Evolutionary conservation across 2,113 vertebrate species (phyloP).

Genomic region (Oncorhynchus nerka): DNA sequence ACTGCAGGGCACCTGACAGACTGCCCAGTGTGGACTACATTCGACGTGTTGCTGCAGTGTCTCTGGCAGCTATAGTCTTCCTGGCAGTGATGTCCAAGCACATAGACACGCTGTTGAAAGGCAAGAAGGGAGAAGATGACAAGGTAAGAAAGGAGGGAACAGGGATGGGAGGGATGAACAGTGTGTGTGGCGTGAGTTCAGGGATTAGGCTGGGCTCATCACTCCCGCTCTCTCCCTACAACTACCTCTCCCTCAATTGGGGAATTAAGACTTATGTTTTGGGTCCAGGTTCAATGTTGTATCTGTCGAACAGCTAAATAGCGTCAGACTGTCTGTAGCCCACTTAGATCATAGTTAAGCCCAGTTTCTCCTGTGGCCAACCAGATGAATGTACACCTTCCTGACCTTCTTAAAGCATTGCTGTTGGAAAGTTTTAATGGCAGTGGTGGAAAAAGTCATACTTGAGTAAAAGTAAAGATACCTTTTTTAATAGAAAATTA

Average conservation of each 20-base stretch:
- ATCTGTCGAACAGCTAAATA: background rate
- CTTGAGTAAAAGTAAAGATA: no score
- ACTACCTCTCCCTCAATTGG: slow-evolving; percentile 25
- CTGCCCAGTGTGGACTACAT: slow-evolving; percentile 35
- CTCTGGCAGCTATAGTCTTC: background rate
- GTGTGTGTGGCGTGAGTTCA: background rate
- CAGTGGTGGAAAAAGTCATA: no score
- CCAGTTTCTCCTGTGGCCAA: background rate
- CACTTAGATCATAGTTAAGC: background rate
- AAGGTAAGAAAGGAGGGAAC: slow-evolving; percentile 48
- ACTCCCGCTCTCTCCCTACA: slow-evolving; percentile 28
- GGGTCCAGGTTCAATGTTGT: slow-evolving; percentile 13
- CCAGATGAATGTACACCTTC: background rate
- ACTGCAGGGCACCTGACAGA: slow-evolving; percentile 12
- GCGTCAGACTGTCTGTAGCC: background rate
- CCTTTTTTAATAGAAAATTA: no score
- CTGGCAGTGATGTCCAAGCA: slow-evolving; percentile 39
- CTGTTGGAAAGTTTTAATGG: background rate
- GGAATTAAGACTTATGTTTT: slow-evolving; percentile 32
- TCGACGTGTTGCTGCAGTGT: slow-evolving; percentile 15
- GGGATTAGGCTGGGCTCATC: slow-evolving; percentile 50
- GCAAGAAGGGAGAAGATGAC: slow-evolving; percentile 50
- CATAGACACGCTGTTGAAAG: slow-evolving; percentile 50
- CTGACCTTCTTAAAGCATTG: background rate
- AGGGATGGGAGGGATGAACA: background rate